These are phyloP conservation scores for Spilarctia lutea DNA, from an alignment of 2,888 invertebrate species.

Conservation along the genomic window DNA sequence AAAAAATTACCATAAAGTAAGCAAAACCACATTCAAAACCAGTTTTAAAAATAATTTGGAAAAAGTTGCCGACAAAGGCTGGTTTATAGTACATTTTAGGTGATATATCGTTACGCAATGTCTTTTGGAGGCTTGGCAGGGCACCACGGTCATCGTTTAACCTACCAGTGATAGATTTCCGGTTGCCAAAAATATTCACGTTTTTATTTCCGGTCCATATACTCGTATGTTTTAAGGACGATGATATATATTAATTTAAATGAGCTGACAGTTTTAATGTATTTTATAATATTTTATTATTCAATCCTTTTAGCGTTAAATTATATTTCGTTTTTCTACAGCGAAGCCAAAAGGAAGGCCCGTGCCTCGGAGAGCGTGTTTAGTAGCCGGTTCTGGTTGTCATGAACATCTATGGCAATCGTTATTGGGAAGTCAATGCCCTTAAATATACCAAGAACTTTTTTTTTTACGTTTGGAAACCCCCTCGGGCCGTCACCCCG, in stretches of 20 bases:
- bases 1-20: too few species aligned
- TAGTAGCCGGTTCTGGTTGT: too few species aligned
- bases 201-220: neutral
- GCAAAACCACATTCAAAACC: neutral
- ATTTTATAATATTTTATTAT: neutral
- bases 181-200: constrained; percentile 1
- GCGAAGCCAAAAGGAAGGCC: too few species aligned
- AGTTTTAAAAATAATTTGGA: neutral
- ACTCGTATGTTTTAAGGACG: neutral
- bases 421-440: too few species aligned
- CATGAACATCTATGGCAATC: too few species aligned
- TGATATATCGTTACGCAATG: constrained; percentile 1
- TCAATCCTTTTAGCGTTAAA: too few species aligned
- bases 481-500: too few species aligned
- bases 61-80: neutral
- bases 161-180: constrained; percentile 1
- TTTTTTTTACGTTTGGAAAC: too few species aligned
- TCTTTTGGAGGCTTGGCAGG: neutral
- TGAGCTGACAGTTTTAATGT: neutral
- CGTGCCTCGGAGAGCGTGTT: too few species aligned
- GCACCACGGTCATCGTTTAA: neutral
- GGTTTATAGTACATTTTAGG: neutral
- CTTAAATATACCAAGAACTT: too few species aligned
- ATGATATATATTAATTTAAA: neutral
- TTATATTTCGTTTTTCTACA: too few species aligned